Percentiles rank a stretch among this genome's conserved stretches.
phyloP scores from a whole-genome alignment of 2,797 vertebrate genomes.

The Semotilus atromaculatus region DNA sequence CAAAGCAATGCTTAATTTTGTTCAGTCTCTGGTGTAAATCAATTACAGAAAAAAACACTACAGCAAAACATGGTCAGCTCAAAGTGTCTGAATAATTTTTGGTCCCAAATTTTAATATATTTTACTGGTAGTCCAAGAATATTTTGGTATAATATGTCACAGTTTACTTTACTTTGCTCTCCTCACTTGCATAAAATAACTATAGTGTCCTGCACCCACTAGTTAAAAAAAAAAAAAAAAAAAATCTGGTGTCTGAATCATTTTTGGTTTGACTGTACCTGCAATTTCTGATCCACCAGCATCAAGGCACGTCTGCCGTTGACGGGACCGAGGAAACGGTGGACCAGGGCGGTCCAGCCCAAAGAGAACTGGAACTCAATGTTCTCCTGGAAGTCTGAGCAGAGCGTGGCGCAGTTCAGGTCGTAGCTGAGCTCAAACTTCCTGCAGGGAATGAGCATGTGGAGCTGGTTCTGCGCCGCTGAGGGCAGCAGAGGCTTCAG shows the following conservation, averaged over 20 bases:
- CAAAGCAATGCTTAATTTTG: no score
- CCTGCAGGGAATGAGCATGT: constrained; percentile 86
- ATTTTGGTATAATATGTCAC: no score
- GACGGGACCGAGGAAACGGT: constrained; percentile 89
- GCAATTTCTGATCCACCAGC: constrained; percentile 86
- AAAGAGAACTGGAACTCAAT: constrained; percentile 94
- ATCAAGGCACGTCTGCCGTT: constrained; percentile 86
- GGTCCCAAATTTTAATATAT: fast-evolving
- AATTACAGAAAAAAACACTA: no score
- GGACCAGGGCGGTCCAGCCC: constrained; percentile 89
- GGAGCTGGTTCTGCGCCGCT: constrained; percentile 82
- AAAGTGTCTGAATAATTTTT: no score
- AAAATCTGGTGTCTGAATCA: no score
- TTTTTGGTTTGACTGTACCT: constrained; percentile 50
- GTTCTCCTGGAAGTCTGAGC: constrained; percentile 96
- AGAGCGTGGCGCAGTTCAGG: constrained; percentile 91
- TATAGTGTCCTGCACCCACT: no score
- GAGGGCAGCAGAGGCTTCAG: constrained; percentile 91
- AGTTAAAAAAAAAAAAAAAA: no score
- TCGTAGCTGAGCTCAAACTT: constrained; percentile 97
- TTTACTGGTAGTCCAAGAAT: no score
- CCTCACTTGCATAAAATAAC: no score
- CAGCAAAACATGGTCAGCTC: no score
- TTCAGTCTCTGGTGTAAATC: no score
- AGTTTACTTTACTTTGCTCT: no score